Percentiles rank a stretch among this genome's conserved stretches.
phyloP scores from a whole-genome alignment of 2,888 invertebrate genomes.

The Drosophila borborema region DNA sequence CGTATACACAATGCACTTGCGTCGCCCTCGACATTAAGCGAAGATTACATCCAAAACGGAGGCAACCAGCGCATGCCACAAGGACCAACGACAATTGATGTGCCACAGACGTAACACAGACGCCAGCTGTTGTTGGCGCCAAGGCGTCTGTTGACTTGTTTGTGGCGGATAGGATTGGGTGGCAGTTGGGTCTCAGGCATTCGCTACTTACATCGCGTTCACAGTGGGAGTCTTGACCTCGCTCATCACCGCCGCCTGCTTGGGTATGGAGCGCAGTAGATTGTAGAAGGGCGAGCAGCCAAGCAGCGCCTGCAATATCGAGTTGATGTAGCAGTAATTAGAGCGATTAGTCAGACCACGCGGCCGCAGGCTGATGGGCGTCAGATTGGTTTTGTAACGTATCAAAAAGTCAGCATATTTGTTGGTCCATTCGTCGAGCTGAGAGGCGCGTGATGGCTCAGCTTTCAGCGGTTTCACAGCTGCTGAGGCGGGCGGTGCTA shows the following conservation, averaged over 20 bases:
- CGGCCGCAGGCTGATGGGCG: conserved; percentile 92
- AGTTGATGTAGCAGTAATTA: conserved; percentile 98
- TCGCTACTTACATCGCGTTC: conserved; percentile 91
- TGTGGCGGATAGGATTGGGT: conserved; percentile 55
- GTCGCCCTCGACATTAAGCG: conserved; percentile 30
- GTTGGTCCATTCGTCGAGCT: conserved; percentile 83
- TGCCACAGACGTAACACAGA: conserved; percentile 84
- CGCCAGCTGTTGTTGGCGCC: conserved; percentile 56
- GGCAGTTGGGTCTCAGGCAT: conserved; percentile 28
- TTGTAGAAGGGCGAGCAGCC: conserved; percentile 98
- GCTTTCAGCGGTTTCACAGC: conserved; percentile 63
- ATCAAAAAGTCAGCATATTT: conserved; percentile 90
- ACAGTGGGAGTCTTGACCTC: conserved; percentile 93
- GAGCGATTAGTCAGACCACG: conserved; percentile 96
- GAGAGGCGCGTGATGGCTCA: conserved; percentile 57
- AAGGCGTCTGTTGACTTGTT: conserved; percentile 82
- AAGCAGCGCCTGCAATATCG: conserved; percentile 96
- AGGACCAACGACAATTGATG: conserved; percentile 59
- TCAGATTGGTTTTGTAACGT: conserved; percentile 91
- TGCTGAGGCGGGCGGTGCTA: conserved; percentile 39
- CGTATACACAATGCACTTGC: conserved; percentile 50
- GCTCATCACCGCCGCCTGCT: conserved; percentile 87
- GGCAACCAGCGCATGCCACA: conserved; percentile 44
- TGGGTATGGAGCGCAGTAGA: conserved; percentile 92
- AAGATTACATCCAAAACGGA: conserved; percentile 79